phyloP scores from a whole-genome alignment of 2,797 vertebrate species.

The Amblyraja radiata region DNA sequence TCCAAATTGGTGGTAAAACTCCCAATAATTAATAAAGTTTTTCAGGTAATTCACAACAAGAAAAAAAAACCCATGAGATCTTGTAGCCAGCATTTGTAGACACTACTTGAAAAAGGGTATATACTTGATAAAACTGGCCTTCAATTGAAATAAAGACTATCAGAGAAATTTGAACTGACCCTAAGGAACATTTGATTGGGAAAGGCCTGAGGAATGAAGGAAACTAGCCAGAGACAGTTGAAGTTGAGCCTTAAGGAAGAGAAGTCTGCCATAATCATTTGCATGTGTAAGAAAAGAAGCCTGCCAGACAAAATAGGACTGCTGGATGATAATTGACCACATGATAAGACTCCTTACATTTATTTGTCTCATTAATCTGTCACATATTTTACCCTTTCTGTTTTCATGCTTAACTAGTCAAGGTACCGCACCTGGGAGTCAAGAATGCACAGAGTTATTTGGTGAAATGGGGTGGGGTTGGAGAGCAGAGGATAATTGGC shows the following conservation, averaged over 20 bases:
- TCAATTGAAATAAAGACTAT: neutral
- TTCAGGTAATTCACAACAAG: neutral
- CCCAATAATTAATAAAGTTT: neutral
- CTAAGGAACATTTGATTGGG: neutral
- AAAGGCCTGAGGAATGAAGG: neutral
- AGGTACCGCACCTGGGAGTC: neutral
- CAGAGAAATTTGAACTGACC: neutral
- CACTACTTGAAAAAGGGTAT: neutral
- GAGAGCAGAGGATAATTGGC: neutral
- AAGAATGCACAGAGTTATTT: neutral
- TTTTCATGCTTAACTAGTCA: conserved; percentile 23
- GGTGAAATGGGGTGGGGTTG: neutral
- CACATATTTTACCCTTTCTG: neutral
- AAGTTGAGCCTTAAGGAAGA: conserved; percentile 28
- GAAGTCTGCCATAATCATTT: conserved; percentile 28
- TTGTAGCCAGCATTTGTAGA: neutral
- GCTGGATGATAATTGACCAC: neutral
- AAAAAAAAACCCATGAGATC: neutral
- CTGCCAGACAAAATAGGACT: conserved; percentile 20
- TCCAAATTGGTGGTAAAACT: neutral
- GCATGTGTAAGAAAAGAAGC: neutral
- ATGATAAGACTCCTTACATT: neutral
- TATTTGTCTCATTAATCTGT: conserved; percentile 1
- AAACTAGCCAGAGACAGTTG: neutral
- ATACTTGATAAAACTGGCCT: neutral